Percentiles rank a stretch among this genome's conserved stretches.
Conservation (phyloP, 1,140 invertebrate genomes). For the Apocrypta bakeri region DNA sequence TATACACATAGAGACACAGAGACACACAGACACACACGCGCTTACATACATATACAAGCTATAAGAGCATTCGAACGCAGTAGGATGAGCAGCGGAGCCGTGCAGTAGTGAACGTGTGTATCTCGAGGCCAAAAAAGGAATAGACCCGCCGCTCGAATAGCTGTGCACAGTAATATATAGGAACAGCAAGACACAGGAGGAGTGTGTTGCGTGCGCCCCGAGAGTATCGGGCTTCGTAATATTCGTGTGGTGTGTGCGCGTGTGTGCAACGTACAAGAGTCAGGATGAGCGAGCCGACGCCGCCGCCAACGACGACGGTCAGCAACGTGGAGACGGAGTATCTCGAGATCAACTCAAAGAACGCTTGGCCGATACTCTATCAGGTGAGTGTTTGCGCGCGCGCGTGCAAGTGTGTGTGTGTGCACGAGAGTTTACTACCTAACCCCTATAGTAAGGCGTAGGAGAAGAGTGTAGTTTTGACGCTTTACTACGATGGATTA, state of each 20-base stretch:
- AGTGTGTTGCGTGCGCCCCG: neutral
- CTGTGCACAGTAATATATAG: too few species aligned
- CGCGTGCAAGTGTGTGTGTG: too few species aligned
- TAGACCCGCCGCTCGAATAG: too few species aligned
- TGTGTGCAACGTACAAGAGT: neutral
- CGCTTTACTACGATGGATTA: neutral
- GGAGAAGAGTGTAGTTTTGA: neutral
- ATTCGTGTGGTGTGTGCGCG: neutral
- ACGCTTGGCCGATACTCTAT: constrained; percentile 79
- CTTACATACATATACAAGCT: too few species aligned
- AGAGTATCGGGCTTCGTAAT: neutral
- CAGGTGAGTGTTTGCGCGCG: constrained; percentile 76
- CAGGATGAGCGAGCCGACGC: constrained; percentile 50
- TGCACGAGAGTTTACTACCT: neutral
- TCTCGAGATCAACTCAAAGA: constrained; percentile 78
- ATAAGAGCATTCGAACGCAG: too few species aligned
- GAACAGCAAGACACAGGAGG: too few species aligned
- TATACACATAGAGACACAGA: too few species aligned
- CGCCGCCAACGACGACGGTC: constrained; percentile 57
- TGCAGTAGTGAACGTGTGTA: too few species aligned
- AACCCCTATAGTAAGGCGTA: neutral
- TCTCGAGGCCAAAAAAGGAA: too few species aligned
- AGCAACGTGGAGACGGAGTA: constrained; percentile 82
- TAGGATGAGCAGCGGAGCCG: too few species aligned
- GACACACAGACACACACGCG: too few species aligned